Conservation (phyloP, 2,888 invertebrate genomes). For the Aproaerema taeniolella region DNA sequence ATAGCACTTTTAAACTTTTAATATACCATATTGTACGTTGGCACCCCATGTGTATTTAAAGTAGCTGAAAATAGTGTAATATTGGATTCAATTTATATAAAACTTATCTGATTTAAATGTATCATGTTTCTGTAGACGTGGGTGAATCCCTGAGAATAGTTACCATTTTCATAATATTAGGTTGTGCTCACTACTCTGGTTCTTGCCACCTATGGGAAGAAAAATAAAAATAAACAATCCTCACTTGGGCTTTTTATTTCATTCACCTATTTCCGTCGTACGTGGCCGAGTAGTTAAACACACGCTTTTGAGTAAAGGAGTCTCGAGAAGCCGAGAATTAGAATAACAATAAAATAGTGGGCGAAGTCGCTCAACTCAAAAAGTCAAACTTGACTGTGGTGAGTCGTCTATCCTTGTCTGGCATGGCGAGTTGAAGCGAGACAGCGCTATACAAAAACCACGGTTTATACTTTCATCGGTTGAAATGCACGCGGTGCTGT, state of each 20-base stretch:
- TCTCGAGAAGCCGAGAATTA: slow-evolving; percentile 39
- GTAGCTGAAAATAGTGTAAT: slow-evolving; percentile 8
- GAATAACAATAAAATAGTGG: slow-evolving; percentile 63
- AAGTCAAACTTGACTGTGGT: slow-evolving; percentile 48
- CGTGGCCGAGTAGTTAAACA: slow-evolving; percentile 9
- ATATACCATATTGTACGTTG: slow-evolving; percentile 5
- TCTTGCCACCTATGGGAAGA: slow-evolving; percentile 70
- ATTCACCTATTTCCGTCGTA: slow-evolving; percentile 12
- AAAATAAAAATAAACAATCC: slow-evolving; percentile 67
- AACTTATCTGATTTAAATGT: no score
- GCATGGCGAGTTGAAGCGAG: slow-evolving; percentile 45
- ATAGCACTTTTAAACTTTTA: slow-evolving; percentile 5
- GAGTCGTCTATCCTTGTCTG: slow-evolving; percentile 43
- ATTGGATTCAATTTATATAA: slow-evolving; percentile 6
- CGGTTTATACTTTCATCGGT: slow-evolving; percentile 74
- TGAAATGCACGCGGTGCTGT: slow-evolving; percentile 72
- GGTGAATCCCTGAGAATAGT: slow-evolving; percentile 74
- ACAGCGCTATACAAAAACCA: slow-evolving; percentile 72
- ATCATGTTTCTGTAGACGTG: slow-evolving; percentile 42
- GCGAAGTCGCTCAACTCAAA: slow-evolving; percentile 59
- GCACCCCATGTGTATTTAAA: slow-evolving; percentile 8
- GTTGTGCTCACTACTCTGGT: slow-evolving; percentile 72
- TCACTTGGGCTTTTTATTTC: slow-evolving; percentile 37
- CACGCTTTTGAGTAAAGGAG: slow-evolving; percentile 11
- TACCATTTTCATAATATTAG: slow-evolving; percentile 71